Evolutionary conservation across 2,888 invertebrate genomes (phyloP).

Genomic region (Dastarcus helophoroides): DNA sequence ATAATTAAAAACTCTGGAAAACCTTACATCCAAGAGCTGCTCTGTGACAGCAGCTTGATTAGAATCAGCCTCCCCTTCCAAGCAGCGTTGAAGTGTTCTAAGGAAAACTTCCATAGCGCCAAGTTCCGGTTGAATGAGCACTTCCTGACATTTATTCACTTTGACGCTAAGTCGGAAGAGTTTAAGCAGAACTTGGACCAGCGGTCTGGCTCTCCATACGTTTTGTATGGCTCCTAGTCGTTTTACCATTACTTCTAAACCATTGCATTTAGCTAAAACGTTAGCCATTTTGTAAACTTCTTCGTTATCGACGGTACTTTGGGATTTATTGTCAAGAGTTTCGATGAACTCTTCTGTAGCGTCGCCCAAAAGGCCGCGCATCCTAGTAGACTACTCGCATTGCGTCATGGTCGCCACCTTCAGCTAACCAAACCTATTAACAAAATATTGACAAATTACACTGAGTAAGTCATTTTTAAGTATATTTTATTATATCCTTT

Average conservation of each 20-base stretch:
- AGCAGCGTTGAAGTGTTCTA: slow-evolving; percentile 68
- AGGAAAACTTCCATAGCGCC: slow-evolving; percentile 74
- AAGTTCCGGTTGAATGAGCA: slow-evolving; percentile 74
- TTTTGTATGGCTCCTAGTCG: slow-evolving; percentile 78
- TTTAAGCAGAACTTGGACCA: slow-evolving; percentile 82
- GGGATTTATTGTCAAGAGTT: slow-evolving; percentile 76
- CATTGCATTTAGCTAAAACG: slow-evolving; percentile 70
- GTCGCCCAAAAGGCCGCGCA: slow-evolving; percentile 94
- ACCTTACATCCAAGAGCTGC: slow-evolving; percentile 67
- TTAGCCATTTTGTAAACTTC: slow-evolving; percentile 86
- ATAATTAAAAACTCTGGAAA: too few species aligned
- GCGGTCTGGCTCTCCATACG: slow-evolving; percentile 73
- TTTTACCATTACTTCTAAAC: slow-evolving; percentile 64
- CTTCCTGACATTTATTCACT: slow-evolving; percentile 78
- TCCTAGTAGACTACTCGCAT: slow-evolving; percentile 97
- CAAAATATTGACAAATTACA: slow-evolving; percentile 4
- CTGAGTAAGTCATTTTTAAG: too few species aligned
- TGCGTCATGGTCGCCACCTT: slow-evolving; percentile 84
- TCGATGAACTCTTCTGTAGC: slow-evolving; percentile 99
- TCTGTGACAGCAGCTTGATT: slow-evolving; percentile 74
- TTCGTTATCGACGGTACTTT: slow-evolving; percentile 83
- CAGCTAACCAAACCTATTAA: slow-evolving; percentile 74
- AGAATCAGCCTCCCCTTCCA: slow-evolving; percentile 54
- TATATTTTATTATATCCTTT: too few species aligned
- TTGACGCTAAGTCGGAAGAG: slow-evolving; percentile 84